Percentiles rank a stretch among this genome's conserved stretches.
Conservation (phyloP, 2,797 vertebrate species). For the Tragopan temminckii region DNA sequence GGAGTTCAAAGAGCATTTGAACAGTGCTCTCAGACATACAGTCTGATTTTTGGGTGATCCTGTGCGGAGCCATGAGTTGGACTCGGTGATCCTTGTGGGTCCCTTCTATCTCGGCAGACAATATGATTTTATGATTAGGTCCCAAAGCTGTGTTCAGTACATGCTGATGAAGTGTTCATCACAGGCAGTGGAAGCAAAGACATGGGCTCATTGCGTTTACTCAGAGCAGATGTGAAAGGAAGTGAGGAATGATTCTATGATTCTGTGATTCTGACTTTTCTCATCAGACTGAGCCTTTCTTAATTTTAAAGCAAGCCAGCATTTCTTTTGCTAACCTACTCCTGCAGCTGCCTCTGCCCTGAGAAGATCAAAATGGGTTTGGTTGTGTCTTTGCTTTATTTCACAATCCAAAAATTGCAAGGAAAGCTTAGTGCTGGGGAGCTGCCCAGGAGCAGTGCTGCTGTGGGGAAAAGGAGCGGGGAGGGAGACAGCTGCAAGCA, state of each 20-base stretch:
- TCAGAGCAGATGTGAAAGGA: neutral
- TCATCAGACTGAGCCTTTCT: neutral
- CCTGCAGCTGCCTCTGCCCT: neutral
- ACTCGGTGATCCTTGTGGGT: no score
- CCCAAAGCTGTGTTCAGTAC: neutral
- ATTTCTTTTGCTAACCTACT: neutral
- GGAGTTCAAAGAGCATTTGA: no score
- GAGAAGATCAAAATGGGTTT: neutral
- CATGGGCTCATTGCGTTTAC: neutral
- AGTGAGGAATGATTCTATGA: neutral
- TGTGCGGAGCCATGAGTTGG: no score
- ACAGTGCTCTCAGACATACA: no score
- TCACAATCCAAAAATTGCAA: neutral
- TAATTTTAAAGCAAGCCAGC: neutral
- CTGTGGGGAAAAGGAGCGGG: neutral
- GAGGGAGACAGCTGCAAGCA: neutral
- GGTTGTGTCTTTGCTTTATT: neutral
- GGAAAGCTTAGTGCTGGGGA: neutral
- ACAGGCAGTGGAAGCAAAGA: neutral
- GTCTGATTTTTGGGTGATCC: no score
- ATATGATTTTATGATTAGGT: neutral
- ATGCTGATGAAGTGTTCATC: neutral
- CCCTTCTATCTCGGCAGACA: no score
- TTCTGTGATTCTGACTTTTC: neutral
- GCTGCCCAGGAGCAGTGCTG: neutral